A percentile compares a stretch with the other conserved stretches of the same genome.
Conservation (phyloP, 2,113 vertebrate species). For the Myotis davidii region DNA sequence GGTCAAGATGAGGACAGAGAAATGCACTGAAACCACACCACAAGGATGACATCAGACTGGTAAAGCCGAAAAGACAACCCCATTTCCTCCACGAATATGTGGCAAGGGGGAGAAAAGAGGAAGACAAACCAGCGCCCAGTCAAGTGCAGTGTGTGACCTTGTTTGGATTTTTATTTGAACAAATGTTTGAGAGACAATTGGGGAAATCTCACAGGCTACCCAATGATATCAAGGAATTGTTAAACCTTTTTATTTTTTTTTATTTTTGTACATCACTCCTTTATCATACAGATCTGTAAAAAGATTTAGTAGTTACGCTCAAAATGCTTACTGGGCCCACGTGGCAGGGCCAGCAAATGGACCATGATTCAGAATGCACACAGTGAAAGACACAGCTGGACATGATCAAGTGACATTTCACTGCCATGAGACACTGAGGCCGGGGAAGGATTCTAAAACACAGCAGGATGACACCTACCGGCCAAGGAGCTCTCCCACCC, state of each 20-base stretch:
- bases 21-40: neutral
- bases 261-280: neutral
- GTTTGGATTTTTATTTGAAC: neutral
- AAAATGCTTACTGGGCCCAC: slow-evolving; percentile 70
- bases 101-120: neutral
- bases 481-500: neutral
- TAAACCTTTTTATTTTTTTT: neutral
- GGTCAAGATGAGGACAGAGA: neutral
- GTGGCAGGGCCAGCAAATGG: neutral
- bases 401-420: slow-evolving; percentile 49
- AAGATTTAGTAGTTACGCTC: slow-evolving; percentile 56
- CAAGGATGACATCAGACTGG: neutral
- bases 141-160: neutral
- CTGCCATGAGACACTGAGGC: slow-evolving; percentile 44
- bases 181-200: neutral
- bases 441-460: slow-evolving; percentile 35
- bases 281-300: too few species aligned
- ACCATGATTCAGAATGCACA: slow-evolving; percentile 54
- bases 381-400: slow-evolving; percentile 50
- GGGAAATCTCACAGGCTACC: neutral
- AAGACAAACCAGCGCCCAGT: neutral
- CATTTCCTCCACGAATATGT: neutral
- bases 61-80: neutral
- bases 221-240: neutral
- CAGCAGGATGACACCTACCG: neutral